Evolutionary conservation across 2,888 invertebrate genomes (phyloP), one percentile per base, ranked within the genome.

Genomic region (Synanthedon myopaeformis): DNA sequence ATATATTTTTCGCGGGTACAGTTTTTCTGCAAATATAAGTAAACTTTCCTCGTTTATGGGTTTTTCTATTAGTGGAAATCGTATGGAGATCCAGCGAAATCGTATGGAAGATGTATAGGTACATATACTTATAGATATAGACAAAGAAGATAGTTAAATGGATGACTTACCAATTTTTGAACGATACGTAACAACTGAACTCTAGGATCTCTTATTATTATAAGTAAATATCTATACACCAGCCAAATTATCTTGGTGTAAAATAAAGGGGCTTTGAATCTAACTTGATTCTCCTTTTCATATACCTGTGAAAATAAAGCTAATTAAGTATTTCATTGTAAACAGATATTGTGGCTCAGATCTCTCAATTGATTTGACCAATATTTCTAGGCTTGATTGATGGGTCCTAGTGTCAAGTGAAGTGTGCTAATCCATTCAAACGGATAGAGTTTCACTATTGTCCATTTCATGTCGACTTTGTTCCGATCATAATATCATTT

Each of bases 201-300:
- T 1, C 93, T 88, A 0, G 96, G 96, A 79, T 97, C 95, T 56
- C 97, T 84, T 41, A 94, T 63, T 23, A 94, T 89, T 62, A 94
- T 92, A 51, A 94, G 67, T 52, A 94, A 80, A 59, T 93, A 92
- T 61, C 98, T 87, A 73, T 93, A 91, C 53, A 93, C 90, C 48
- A 98, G 82, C 89, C 93, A 94, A 58, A 89, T 88, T 14, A 97
- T 88, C 74, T 94, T 94, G 1, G 90, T 90, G 66, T 90, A 89
- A 90, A 93, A 95, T 51, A 89, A 85, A 0, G 93, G 91, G 51
- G 91, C 82, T 61, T 91, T 89, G 69, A 89, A 82, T 51, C 62
- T 61, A 49, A 74, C 74, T 54, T 52, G 12, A 12, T 62, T 61
- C 14, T 45, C 45, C 14, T 45, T 45, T 4, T 45, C 14, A 8